Evolutionary conservation across 2,888 invertebrate species (phyloP).

Genomic region (Caenorhabditis sp.): DNA sequence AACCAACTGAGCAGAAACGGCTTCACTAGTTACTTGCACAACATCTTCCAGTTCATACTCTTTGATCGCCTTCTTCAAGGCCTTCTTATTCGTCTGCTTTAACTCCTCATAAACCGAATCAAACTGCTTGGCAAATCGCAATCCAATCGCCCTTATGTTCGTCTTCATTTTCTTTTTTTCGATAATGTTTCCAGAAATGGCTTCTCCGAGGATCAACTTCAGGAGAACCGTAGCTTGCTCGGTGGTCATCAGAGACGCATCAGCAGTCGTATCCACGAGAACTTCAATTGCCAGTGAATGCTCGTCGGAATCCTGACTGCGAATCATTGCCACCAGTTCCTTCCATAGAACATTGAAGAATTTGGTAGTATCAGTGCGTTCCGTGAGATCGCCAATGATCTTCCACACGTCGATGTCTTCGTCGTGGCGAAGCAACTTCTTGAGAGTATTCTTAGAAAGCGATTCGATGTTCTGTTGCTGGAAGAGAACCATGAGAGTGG

Average conservation of each 20-base stretch:
- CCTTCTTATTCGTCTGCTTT: conserved; percentile 23
- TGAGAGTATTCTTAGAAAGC: conserved; percentile 64
- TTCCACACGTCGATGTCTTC: conserved; percentile 58
- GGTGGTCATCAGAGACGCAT: conserved; percentile 12
- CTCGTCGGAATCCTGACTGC: conserved; percentile 33
- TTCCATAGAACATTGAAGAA: conserved; percentile 68
- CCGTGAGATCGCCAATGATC: conserved; percentile 44
- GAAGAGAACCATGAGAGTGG: conserved; percentile 74
- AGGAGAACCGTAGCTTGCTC: conserved; percentile 18
- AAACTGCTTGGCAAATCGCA: conserved; percentile 39
- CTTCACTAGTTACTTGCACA: conserved; percentile 17
- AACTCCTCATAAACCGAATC: conserved; percentile 24
- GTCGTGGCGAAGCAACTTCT: conserved; percentile 58
- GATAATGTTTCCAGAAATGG: conserved; percentile 7
- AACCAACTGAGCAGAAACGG: neutral
- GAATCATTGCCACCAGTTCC: conserved; percentile 57
- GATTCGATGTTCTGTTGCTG: conserved; percentile 70
- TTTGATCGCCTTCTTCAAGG: conserved; percentile 19
- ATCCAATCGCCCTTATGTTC: conserved; percentile 31
- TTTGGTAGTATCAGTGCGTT: conserved; percentile 63
- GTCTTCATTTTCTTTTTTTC: conserved; percentile 36
- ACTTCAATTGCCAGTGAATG: conserved; percentile 4
- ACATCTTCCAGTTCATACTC: conserved; percentile 27
- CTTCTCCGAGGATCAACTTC: conserved; percentile 35
- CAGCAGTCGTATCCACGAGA: conserved; percentile 24